A percentile compares a stretch with the other conserved stretches of the same genome.
Conservation (phyloP, 2,113 vertebrate genomes). For the Phrynosoma platyrhinos region DNA sequence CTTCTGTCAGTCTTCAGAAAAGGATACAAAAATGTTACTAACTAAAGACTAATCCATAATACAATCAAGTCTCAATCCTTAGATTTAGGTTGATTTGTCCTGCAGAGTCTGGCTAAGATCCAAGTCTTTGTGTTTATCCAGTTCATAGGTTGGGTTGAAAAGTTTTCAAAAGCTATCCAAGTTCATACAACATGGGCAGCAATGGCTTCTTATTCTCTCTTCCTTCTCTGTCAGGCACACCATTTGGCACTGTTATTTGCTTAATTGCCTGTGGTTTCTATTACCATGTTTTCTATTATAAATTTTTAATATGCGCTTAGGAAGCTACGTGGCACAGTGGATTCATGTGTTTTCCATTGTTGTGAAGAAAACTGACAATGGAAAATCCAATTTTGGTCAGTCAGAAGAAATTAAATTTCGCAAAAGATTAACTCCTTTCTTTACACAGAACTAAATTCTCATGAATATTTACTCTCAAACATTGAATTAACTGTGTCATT, state of each 20-base stretch:
- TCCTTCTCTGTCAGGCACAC: not conserved
- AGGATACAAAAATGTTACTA: conserved; percentile 6
- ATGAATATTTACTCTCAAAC: not conserved
- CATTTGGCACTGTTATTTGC: conserved; percentile 24
- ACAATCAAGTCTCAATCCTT: conserved; percentile 3
- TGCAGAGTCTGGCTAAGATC: not conserved
- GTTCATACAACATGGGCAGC: conserved; percentile 17
- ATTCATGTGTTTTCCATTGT: conserved; percentile 37
- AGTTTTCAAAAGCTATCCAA: conserved; percentile 1
- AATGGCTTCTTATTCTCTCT: not conserved
- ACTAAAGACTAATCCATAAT: conserved; percentile 12
- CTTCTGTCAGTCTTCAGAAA: not conserved
- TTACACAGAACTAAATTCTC: not conserved
- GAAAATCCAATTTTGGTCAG: conserved; percentile 14
- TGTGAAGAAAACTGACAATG: conserved; percentile 10
- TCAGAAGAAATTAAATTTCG: not conserved
- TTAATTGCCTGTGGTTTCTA: conserved; percentile 37
- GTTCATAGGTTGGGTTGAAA: conserved; percentile 20
- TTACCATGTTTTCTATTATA: conserved; percentile 33
- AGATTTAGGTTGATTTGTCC: conserved; percentile 26
- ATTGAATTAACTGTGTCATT: not conserved
- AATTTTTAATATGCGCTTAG: conserved; percentile 2
- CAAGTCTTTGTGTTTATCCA: conserved; percentile 15
- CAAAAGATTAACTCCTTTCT: not conserved
- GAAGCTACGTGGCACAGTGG: conserved; percentile 20